Conservation (phyloP, 2,113 vertebrate species). For the Pyxicephalus adspersus region DNA sequence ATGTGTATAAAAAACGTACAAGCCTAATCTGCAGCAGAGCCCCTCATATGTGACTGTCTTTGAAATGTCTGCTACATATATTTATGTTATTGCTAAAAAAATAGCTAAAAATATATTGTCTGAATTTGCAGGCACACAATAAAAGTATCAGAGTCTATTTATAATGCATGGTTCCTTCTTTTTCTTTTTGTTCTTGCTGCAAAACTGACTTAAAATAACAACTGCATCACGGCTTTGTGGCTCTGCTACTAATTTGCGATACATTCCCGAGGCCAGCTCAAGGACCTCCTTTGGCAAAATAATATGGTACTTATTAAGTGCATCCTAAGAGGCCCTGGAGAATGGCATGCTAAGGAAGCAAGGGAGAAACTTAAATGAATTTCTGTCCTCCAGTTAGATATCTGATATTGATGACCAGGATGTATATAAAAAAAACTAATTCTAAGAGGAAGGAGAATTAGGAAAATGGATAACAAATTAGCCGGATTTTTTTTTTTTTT, state of each 20-base stretch:
- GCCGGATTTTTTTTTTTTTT: constrained; percentile 63
- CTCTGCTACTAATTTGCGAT: constrained; percentile 83
- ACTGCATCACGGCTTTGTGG: constrained; percentile 69
- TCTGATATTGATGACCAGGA: constrained; percentile 82
- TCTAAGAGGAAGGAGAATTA: constrained; percentile 66
- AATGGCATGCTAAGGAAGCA: constrained; percentile 74
- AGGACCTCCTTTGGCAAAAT: constrained; percentile 83
- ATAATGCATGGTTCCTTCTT: constrained; percentile 49
- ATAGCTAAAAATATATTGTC: too few species aligned
- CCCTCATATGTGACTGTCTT: constrained; percentile 51
- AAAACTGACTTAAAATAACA: constrained; percentile 68
- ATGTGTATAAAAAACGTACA: constrained; percentile 6
- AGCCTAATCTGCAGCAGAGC: constrained; percentile 9
- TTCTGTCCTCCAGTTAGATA: constrained; percentile 79
- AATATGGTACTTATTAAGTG: constrained; percentile 93
- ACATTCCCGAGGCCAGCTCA: constrained; percentile 73
- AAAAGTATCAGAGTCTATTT: not conserved
- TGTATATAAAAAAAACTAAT: constrained; percentile 67
- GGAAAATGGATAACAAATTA: constrained; percentile 77
- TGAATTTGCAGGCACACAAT: too few species aligned
- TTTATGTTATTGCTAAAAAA: too few species aligned
- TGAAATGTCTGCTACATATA: constrained; percentile 44
- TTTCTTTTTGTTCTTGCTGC: constrained; percentile 58
- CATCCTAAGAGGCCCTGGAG: constrained; percentile 80
- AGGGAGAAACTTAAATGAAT: constrained; percentile 73